Conservation (phyloP, 1,140 invertebrate genomes). For the Dysdera silvatica region DNA sequence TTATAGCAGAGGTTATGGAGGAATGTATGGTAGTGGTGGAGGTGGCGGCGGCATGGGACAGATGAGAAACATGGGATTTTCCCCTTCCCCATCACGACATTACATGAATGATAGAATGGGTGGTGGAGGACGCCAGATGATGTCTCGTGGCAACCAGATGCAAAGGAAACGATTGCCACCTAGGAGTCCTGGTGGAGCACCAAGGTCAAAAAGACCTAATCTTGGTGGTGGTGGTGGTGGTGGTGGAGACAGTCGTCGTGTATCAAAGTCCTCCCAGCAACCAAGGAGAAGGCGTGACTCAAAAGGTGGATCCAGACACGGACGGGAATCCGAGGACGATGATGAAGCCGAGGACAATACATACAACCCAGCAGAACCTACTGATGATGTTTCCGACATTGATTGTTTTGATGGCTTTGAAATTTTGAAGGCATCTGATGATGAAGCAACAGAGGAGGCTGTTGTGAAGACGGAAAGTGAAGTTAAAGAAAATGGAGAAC, state of each 20-base stretch:
- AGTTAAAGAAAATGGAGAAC: constrained; percentile 15
- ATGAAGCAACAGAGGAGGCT: background rate
- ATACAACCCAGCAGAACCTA: constrained; percentile 26
- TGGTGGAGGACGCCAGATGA: background rate
- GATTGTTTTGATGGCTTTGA: constrained; percentile 18
- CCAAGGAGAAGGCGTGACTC: constrained; percentile 5
- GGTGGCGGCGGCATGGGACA: constrained; percentile 20
- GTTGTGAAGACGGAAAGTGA: background rate
- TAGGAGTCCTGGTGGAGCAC: constrained; percentile 14
- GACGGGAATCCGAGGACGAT: constrained; percentile 6
- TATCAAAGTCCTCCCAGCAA: background rate
- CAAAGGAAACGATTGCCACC: constrained; percentile 14
- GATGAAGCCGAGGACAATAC: constrained; percentile 30
- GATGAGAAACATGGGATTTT: constrained; percentile 25
- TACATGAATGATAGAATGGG: constrained; percentile 29
- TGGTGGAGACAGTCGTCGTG: constrained; percentile 4
- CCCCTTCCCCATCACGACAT: constrained; percentile 14
- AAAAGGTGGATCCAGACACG: constrained; percentile 8
- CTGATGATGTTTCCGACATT: constrained; percentile 24
- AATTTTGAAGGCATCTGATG: constrained; percentile 21
- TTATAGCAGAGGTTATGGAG: constrained; percentile 20
- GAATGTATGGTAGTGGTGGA: constrained; percentile 5
- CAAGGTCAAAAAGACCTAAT: constrained; percentile 20
- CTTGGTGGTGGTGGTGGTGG: too few relatives aligned
- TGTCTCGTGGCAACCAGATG: constrained; percentile 10